These are phyloP conservation scores for Stichopus chloronotus DNA, from an alignment of 35 echinoderm and acorn worm genomes.

Conservation along the genomic window DNA sequence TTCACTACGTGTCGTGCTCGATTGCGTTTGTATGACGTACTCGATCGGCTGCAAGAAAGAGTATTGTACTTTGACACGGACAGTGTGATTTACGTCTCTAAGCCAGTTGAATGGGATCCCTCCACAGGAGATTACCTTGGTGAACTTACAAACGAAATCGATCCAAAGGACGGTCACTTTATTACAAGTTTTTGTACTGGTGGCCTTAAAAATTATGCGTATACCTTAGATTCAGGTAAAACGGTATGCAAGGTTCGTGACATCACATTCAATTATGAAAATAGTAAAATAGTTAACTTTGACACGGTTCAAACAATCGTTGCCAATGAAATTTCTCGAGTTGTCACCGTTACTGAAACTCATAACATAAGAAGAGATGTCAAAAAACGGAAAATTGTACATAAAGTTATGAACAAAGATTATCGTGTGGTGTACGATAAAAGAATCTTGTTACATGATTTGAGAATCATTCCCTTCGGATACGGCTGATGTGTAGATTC, in stretches of 20 bases:
- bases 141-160: constrained; percentile 48
- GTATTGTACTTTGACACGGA: not conserved
- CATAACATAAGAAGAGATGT: constrained; percentile 44
- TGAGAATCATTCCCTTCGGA: constrained; percentile 6
- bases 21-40: constrained; percentile 10
- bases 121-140: constrained; percentile 34
- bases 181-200: constrained; percentile 28
- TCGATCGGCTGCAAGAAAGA: constrained; percentile 25
- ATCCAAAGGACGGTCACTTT: constrained; percentile 22
- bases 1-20: constrained; percentile 41
- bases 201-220: constrained; percentile 60
- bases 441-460: constrained; percentile 14
- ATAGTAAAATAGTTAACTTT: constrained; percentile 48
- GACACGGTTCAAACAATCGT: constrained; percentile 30
- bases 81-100: constrained; percentile 11
- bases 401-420: constrained; percentile 23
- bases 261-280: constrained; percentile 31
- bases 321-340: constrained; percentile 17
- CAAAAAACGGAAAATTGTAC: constrained; percentile 24
- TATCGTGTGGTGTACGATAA: constrained; percentile 40
- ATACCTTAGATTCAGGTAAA: constrained; percentile 35
- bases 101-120: constrained; percentile 34
- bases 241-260: constrained; percentile 53
- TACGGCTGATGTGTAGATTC: not conserved
- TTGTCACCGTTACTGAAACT: constrained; percentile 23